phyloP scores from a whole-genome alignment of 2,113 vertebrate genomes.

The Aspidoscelis tigris region DNA sequence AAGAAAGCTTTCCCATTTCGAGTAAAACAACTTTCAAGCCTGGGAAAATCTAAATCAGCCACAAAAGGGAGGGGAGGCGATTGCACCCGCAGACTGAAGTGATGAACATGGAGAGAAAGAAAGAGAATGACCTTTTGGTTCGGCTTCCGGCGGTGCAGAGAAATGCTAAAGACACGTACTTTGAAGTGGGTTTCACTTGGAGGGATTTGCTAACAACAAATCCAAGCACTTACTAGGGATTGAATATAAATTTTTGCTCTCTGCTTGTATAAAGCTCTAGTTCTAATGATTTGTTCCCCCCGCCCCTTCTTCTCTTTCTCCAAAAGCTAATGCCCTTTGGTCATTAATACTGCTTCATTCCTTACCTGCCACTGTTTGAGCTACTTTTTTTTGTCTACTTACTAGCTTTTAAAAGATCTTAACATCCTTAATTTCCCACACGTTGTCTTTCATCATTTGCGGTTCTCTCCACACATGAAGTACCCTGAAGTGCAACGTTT shows the following conservation, averaged over 20 bases:
- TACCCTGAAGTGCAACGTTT: conserved; percentile 43
- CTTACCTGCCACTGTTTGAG: conserved; percentile 60
- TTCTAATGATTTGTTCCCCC: conserved; percentile 56
- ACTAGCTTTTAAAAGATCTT: conserved; percentile 60
- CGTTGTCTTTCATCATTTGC: conserved; percentile 55
- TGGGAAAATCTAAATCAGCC: conserved; percentile 37
- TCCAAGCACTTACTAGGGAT: conserved; percentile 66
- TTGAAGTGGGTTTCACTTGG: conserved; percentile 65
- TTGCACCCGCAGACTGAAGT: conserved; percentile 51
- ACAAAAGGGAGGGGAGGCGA: conserved; percentile 24
- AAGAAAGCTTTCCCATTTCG: conserved; percentile 35
- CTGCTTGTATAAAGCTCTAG: conserved; percentile 54
- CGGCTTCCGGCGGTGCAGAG: conserved; percentile 60
- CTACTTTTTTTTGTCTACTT: conserved; percentile 61
- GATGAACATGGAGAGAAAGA: conserved; percentile 51
- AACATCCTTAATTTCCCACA: conserved; percentile 56
- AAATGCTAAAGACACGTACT: conserved; percentile 66
- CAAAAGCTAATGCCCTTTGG: conserved; percentile 51
- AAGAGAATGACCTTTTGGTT: conserved; percentile 67
- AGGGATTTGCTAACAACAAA: conserved; percentile 68
- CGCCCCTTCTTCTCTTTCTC: conserved; percentile 16
- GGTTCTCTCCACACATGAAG: conserved; percentile 48
- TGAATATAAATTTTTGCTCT: conserved; percentile 63
- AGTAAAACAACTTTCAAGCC: conserved; percentile 54
- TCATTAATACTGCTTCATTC: conserved; percentile 63